These are phyloP conservation scores for Anguilla marmorata DNA, from an alignment of 2,797 vertebrate genomes.

Conservation along the genomic window DNA sequence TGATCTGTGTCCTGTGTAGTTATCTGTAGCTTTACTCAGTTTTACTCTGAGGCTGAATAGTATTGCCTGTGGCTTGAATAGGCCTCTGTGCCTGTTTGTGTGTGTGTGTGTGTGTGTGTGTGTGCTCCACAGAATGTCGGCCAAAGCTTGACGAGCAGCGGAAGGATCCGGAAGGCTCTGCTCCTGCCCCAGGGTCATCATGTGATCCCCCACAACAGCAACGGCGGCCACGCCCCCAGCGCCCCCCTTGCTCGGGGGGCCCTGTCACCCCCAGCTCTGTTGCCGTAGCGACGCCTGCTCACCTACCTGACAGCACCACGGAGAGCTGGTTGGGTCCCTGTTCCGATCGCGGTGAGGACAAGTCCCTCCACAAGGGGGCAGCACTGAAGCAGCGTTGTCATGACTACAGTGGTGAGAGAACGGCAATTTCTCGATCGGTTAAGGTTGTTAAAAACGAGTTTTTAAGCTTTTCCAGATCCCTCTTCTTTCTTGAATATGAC, in stretches of 20 bases:
- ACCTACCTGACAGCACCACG: constrained; percentile 92
- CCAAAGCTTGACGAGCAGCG: constrained; percentile 91
- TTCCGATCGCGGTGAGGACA: constrained; percentile 77
- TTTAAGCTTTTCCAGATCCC: background rate
- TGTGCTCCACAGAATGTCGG: constrained; percentile 78
- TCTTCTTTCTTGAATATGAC: background rate
- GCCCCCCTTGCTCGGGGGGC: constrained; percentile 66
- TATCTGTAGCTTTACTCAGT: background rate
- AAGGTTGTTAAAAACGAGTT: background rate
- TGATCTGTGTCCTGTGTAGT: background rate
- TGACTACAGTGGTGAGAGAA: constrained; percentile 88
- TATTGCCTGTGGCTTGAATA: background rate
- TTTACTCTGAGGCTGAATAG: background rate
- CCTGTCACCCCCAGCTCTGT: constrained; percentile 79
- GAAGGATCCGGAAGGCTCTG: constrained; percentile 83
- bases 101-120: background rate
- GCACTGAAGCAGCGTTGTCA: constrained; percentile 89
- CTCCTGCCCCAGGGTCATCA: constrained; percentile 67
- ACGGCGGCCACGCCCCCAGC: constrained; percentile 59
- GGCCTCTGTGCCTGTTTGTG: background rate
- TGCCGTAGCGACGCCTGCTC: constrained; percentile 81
- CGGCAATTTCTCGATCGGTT: background rate
- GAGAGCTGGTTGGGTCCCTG: constrained; percentile 96
- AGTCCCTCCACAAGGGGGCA: constrained; percentile 78
- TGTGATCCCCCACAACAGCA: constrained; percentile 65